Percentiles rank a stretch among this genome's conserved stretches.
Evolutionary conservation across 2,888 invertebrate genomes (phyloP).

Genomic region (Microplitis deprimator): DNA sequence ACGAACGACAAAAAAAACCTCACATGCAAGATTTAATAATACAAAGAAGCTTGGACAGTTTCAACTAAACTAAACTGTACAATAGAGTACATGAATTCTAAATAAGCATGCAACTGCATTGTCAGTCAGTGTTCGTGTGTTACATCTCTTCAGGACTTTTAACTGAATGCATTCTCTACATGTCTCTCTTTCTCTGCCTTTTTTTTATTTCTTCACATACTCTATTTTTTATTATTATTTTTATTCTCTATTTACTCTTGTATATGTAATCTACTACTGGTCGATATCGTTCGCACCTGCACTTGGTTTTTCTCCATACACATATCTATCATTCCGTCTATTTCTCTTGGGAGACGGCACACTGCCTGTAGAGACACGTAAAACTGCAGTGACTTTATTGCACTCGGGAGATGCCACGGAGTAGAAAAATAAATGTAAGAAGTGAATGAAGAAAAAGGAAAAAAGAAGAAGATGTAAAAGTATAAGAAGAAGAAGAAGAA

Average conservation of each 20-base stretch:
- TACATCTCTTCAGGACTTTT: constrained; percentile 51
- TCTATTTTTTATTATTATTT: constrained; percentile 13
- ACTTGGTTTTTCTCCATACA: constrained; percentile 28
- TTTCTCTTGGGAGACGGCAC: constrained; percentile 44
- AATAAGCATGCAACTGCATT: constrained; percentile 59
- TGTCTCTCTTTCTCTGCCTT: constrained; percentile 44
- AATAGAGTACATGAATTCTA: constrained; percentile 29
- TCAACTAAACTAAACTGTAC: constrained; percentile 2
- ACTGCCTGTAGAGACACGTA: constrained; percentile 37
- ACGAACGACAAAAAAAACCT: neutral
- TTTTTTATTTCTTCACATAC: constrained; percentile 24
- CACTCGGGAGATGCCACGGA: constrained; percentile 43
- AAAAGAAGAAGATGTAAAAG: constrained; percentile 45
- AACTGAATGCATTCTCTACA: constrained; percentile 52
- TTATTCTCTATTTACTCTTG: neutral
- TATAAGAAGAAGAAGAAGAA: no score
- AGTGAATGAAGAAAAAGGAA: constrained; percentile 42
- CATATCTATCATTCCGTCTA: constrained; percentile 37
- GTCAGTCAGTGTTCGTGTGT: constrained; percentile 59
- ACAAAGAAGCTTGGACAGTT: neutral
- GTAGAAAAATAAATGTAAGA: constrained; percentile 41
- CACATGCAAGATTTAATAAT: constrained; percentile 7
- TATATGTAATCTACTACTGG: neutral
- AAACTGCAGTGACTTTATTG: constrained; percentile 48
- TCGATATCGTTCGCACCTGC: constrained; percentile 36